A percentile compares a stretch with the other conserved stretches of the same genome.
phyloP scores from a whole-genome alignment of 2,797 vertebrate genomes.

The Leucoraja ocellata region DNA sequence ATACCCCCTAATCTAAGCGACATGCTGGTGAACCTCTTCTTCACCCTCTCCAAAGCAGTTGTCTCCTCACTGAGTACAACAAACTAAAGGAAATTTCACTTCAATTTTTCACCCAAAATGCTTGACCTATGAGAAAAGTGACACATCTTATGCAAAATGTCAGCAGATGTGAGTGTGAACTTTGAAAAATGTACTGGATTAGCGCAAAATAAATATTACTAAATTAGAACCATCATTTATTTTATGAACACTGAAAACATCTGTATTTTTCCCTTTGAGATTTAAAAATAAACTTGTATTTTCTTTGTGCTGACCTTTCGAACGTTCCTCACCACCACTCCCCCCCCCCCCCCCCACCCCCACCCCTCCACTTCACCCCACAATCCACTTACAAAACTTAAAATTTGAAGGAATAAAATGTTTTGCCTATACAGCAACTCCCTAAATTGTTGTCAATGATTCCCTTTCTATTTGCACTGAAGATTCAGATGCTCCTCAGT shows the following conservation, averaged over 20 bases:
- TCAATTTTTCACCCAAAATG: neutral
- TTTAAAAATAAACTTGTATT: neutral
- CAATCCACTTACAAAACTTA: neutral
- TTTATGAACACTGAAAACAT: neutral
- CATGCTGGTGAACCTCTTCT: too few relatives aligned
- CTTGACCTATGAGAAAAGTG: neutral
- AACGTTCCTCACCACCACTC: neutral
- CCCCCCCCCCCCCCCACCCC: neutral
- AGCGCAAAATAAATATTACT: neutral
- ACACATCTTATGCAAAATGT: neutral
- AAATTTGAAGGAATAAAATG: neutral
- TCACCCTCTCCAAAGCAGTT: too few relatives aligned
- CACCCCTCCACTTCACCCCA: neutral
- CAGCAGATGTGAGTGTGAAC: neutral
- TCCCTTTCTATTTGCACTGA: conserved; percentile 18
- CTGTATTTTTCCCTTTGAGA: neutral
- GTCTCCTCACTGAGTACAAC: too few relatives aligned
- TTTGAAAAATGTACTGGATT: neutral
- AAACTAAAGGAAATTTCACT: neutral
- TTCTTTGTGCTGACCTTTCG: neutral
- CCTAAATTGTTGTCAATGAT: neutral
- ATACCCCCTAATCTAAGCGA: too few relatives aligned
- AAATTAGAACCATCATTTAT: neutral
- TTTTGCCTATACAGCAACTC: neutral
- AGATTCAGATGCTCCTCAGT: conserved; percentile 3